A percentile compares a stretch with the other conserved stretches of the same genome.
phyloP scores from a whole-genome alignment of 1,140 invertebrate species.

The Alviniconcha marisindica region DNA sequence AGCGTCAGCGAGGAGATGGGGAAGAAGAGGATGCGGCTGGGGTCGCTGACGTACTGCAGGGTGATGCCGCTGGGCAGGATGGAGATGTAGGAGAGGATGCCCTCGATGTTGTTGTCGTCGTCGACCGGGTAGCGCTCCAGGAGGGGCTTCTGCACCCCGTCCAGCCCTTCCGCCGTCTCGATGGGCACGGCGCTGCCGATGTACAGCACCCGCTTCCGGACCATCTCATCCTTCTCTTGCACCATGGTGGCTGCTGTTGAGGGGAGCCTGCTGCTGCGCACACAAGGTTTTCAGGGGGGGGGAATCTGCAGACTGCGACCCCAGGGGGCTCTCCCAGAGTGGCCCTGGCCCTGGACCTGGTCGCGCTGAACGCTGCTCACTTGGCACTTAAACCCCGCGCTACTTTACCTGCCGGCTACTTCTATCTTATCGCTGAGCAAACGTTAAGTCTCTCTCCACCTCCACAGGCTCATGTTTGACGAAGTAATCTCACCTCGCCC shows the following conservation, averaged over 20 bases:
- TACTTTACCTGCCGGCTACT: too few relatives aligned
- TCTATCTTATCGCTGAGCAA: too few relatives aligned
- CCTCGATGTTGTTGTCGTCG: conserved; percentile 60
- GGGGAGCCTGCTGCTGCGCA: neutral
- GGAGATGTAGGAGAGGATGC: conserved; percentile 82
- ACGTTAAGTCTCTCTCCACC: too few relatives aligned
- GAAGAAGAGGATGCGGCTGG: conserved; percentile 96
- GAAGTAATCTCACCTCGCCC: too few relatives aligned
- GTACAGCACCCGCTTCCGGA: conserved; percentile 94
- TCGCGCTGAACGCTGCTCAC: too few relatives aligned
- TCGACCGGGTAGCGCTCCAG: conserved; percentile 88
- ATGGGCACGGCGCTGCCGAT: conserved; percentile 97
- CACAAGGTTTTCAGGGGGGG: neutral
- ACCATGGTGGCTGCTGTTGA: conserved; percentile 24
- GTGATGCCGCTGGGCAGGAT: conserved; percentile 98
- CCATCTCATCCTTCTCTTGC: conserved; percentile 45
- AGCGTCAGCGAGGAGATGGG: conserved; percentile 98
- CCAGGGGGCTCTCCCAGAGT: too few relatives aligned
- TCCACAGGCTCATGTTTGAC: too few relatives aligned
- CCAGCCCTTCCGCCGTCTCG: conserved; percentile 96
- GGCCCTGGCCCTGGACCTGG: too few relatives aligned
- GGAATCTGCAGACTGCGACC: conserved; percentile 33
- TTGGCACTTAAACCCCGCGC: too few relatives aligned
- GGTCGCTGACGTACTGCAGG: conserved; percentile 97
- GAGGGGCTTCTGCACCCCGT: conserved; percentile 97